Evolutionary conservation across 2,888 invertebrate species (phyloP).

Genomic region (Hedychridium roseum): DNA sequence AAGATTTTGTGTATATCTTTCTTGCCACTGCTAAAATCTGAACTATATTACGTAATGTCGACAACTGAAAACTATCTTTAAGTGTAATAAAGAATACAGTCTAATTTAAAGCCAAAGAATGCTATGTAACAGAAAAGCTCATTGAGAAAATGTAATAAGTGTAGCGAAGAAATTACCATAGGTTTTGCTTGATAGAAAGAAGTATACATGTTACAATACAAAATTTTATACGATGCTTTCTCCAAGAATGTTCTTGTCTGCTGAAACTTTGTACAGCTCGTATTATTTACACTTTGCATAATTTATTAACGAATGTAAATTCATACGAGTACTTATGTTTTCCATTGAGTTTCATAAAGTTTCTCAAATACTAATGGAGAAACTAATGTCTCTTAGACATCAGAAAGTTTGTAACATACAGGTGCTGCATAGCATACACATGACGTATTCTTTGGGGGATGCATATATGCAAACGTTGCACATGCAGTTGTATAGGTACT

Average conservation of each 20-base stretch:
- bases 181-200: slow-evolving; percentile 2
- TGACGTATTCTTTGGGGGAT: slow-evolving; percentile 29
- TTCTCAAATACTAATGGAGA: not conserved
- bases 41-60: too few relatives aligned
- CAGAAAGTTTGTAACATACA: not conserved
- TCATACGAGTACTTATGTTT: too few relatives aligned
- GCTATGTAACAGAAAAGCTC: slow-evolving; percentile 34
- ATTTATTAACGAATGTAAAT: too few relatives aligned
- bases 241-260: slow-evolving; percentile 35
- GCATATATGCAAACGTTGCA: slow-evolving; percentile 18
- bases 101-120: slow-evolving; percentile 50
- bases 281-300: too few relatives aligned
- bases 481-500: slow-evolving; percentile 8
- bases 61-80: too few relatives aligned
- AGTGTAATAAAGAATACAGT: too few relatives aligned
- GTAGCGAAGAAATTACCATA: slow-evolving; percentile 9
- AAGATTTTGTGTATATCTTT: too few relatives aligned
- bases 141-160: slow-evolving; percentile 10
- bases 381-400: not conserved
- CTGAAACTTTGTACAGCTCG: too few relatives aligned
- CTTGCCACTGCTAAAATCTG: too few relatives aligned
- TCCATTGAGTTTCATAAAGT: not conserved
- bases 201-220: slow-evolving; percentile 2
- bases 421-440: too few relatives aligned
- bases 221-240: slow-evolving; percentile 22